Conservation (phyloP, 2,113 vertebrate genomes). For the Variabilichromis moorii region DNA sequence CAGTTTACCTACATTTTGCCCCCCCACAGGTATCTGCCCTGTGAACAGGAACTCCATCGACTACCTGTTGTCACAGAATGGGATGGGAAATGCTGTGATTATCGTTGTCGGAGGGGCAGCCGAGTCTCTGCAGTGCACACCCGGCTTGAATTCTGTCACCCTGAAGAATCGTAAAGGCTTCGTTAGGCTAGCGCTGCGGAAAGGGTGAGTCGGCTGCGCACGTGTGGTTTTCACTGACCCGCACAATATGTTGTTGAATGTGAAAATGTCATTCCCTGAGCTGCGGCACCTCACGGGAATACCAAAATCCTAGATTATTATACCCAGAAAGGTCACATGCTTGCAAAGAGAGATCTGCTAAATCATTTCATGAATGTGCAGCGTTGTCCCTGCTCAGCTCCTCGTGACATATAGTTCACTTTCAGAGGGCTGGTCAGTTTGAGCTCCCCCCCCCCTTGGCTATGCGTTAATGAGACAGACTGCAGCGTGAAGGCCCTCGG, state of each 20-base stretch:
- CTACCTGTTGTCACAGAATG: constrained; percentile 85
- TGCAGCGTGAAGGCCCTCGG: background rate
- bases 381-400: background rate
- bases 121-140: constrained; percentile 84
- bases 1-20: background rate
- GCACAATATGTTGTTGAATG: background rate
- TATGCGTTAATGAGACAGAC: background rate
- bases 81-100: constrained; percentile 88
- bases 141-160: constrained; percentile 82
- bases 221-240: background rate
- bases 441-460: background rate
- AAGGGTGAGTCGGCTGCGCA: constrained; percentile 75
- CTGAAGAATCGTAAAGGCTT: constrained; percentile 91
- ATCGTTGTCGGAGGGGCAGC: constrained; percentile 92
- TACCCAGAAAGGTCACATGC: background rate
- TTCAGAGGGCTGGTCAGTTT: background rate
- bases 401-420: background rate
- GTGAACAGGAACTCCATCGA: constrained; percentile 93
- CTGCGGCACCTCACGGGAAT: background rate
- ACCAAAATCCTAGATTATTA: background rate
- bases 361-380: background rate
- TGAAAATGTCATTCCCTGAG: background rate
- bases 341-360: background rate
- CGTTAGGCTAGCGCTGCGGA: constrained; percentile 82
- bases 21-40: constrained; percentile 84